Evolutionary conservation across 2,888 invertebrate genomes (phyloP).

Genomic region (Calameuta idolon): DNA sequence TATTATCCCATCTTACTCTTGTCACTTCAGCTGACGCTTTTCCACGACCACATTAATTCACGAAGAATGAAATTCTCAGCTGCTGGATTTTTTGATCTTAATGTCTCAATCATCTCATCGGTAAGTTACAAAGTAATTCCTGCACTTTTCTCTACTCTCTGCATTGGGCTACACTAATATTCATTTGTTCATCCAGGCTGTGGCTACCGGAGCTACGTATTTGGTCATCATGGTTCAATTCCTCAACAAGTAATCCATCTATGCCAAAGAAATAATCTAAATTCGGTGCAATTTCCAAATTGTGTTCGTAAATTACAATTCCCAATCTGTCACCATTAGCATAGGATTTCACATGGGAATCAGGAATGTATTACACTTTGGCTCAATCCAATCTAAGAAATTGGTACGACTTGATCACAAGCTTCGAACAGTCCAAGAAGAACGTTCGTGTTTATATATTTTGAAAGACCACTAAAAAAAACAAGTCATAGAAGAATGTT

Average conservation of each 20-base stretch:
- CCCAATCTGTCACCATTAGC: background rate
- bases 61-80: conserved; percentile 16
- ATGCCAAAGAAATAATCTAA: background rate
- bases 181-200: background rate
- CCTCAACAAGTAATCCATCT: background rate
- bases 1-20: conserved; percentile 4
- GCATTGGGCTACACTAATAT: background rate
- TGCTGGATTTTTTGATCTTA: conserved; percentile 16
- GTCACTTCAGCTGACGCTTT: background rate
- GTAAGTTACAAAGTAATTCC: background rate
- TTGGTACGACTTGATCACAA: background rate
- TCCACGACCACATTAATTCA: conserved; percentile 15
- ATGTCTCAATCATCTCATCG: conserved; percentile 5
- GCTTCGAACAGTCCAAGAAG: background rate
- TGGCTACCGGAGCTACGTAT: background rate
- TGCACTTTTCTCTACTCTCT: background rate
- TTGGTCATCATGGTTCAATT: background rate
- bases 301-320: too few relatives aligned
- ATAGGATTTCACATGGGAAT: background rate
- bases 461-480: background rate
- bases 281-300: too few relatives aligned
- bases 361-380: background rate
- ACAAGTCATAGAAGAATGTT: background rate
- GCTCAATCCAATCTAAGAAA: background rate
- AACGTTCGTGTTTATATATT: background rate